These are phyloP conservation scores for Luperina nickerlii DNA, from an alignment of 2,888 invertebrate species.

Conservation along the genomic window DNA sequence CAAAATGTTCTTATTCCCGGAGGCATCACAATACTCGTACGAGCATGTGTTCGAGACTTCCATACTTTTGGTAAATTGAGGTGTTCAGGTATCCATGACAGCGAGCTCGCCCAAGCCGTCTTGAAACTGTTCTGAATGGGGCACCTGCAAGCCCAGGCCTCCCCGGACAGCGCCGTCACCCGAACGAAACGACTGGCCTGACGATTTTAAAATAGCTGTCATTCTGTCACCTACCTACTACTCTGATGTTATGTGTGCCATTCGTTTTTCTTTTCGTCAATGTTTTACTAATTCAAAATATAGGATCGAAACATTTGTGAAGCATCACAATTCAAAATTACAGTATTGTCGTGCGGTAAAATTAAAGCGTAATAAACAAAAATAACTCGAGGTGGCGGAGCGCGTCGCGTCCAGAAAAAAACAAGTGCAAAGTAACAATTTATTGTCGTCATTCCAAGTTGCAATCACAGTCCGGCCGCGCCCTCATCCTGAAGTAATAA, in stretches of 20 bases:
- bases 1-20: background rate
- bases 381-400: background rate
- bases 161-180: too few species aligned
- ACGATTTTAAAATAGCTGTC: background rate
- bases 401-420: conserved; percentile 12
- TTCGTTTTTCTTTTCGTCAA: background rate
- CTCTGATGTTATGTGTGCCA: background rate
- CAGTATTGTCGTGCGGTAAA: background rate
- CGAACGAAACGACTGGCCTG: too few species aligned
- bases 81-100: background rate
- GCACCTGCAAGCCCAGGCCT: background rate
- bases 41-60: background rate
- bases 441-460: conserved; percentile 28
- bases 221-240: background rate
- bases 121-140: background rate
- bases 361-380: conserved; percentile 12
- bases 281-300: background rate
- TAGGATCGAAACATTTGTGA: background rate
- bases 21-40: background rate
- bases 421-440: conserved; percentile 32
- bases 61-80: background rate
- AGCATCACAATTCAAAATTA: background rate
- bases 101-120: background rate
- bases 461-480: conserved; percentile 28
- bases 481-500: conserved; percentile 41